A percentile compares a stretch with the other conserved stretches of the same genome.
These are phyloP conservation scores for Campylomormyrus tamandua DNA, from an alignment of 2,113 vertebrate species.

Conservation along the genomic window DNA sequence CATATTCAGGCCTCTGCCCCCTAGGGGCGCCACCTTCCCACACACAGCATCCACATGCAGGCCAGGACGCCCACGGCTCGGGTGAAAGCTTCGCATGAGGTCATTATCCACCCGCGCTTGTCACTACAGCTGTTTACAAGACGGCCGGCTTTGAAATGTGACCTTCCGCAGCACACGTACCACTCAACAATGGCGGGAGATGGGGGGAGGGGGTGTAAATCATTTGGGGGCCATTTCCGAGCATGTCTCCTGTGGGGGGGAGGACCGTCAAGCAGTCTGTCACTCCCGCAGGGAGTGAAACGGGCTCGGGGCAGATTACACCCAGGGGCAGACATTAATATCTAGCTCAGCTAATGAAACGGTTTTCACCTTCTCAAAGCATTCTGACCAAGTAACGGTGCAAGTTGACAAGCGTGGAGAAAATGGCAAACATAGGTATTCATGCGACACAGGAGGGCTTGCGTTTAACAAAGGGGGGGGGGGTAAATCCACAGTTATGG, in stretches of 20 bases:
- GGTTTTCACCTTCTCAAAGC: constrained; percentile 28
- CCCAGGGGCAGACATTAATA: constrained; percentile 24
- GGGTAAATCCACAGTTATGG: neutral
- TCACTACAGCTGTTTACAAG: constrained; percentile 2
- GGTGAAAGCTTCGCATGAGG: neutral
- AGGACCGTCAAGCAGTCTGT: constrained; percentile 52
- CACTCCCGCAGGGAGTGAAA: constrained; percentile 54
- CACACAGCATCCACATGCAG: neutral
- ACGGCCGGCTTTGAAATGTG: neutral
- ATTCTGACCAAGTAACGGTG: neutral
- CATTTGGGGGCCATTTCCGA: neutral
- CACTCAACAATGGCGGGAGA: neutral
- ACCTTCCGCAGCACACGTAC: neutral
- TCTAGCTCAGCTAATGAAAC: constrained; percentile 35
- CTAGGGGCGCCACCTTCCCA: neutral
- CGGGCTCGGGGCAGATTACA: constrained; percentile 62
- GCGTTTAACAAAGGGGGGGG: neutral
- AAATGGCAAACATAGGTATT: neutral
- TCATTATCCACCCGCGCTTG: neutral
- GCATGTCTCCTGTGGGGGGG: neutral
- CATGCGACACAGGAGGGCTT: neutral
- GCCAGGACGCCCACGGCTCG: neutral
- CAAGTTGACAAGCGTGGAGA: neutral
- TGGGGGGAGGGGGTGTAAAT: neutral
- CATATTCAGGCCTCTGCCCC: neutral